A percentile compares a stretch with the other conserved stretches of the same genome.
These are phyloP conservation scores for Drosophila helvetica DNA, from an alignment of 2,888 invertebrate genomes.

Conservation along the genomic window DNA sequence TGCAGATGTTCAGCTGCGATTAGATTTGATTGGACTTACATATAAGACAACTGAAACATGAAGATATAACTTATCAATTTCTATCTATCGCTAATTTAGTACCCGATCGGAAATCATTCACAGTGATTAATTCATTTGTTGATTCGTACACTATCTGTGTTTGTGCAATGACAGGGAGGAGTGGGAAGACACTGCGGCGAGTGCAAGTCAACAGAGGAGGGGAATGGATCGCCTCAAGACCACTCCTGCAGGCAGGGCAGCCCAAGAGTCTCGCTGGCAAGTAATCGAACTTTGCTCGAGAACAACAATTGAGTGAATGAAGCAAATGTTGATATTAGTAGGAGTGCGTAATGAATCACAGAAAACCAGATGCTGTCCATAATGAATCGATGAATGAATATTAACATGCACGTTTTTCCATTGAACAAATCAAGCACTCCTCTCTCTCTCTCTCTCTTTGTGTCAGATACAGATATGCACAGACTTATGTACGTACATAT, in stretches of 20 bases:
- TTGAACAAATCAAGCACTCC: conserved; percentile 23
- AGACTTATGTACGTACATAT: not conserved
- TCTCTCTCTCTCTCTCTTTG: not conserved
- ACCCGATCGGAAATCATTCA: not conserved
- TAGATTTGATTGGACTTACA: not conserved
- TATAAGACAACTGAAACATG: too few species aligned
- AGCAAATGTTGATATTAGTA: conserved; percentile 3
- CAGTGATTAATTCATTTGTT: not conserved
- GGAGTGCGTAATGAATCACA: conserved; percentile 21
- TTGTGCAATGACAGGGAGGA: conserved; percentile 12
- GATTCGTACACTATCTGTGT: not conserved
- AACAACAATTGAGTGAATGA: conserved; percentile 6
- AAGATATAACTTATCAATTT: not conserved
- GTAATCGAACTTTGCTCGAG: not conserved
- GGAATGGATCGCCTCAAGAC: not conserved
- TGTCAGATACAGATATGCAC: conserved; percentile 12
- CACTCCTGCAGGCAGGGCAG: not conserved
- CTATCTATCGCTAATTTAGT: not conserved
- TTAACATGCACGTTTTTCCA: conserved; percentile 39
- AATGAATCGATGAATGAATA: conserved; percentile 40
- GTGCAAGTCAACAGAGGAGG: conserved; percentile 11
- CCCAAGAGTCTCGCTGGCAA: not conserved
- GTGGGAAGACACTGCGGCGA: not conserved
- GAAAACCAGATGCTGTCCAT: conserved; percentile 33
- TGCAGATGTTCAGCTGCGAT: conserved; percentile 8